These are phyloP conservation scores for Aix galericulata DNA, from an alignment of 2,113 vertebrate genomes.

Conservation along the genomic window DNA sequence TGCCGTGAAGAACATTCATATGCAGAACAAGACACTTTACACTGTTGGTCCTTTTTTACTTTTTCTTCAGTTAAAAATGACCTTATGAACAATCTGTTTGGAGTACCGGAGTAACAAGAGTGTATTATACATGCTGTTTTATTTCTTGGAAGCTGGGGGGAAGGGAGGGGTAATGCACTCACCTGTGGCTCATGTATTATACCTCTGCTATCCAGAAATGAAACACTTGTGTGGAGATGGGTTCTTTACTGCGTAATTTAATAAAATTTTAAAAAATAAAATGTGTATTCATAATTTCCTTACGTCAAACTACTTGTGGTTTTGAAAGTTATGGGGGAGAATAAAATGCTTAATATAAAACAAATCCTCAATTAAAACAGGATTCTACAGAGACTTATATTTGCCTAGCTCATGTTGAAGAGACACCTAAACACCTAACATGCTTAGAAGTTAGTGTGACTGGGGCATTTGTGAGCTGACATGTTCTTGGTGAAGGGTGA, in stretches of 20 bases:
- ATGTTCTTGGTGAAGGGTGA: neutral
- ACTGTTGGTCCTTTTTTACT: slow-evolving; percentile 35
- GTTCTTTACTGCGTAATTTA: slow-evolving; percentile 73
- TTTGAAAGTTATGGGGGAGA: neutral
- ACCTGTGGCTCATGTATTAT: slow-evolving; percentile 72
- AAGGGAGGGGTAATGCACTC: slow-evolving; percentile 47
- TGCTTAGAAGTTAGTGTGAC: neutral
- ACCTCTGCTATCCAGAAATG: slow-evolving; percentile 75
- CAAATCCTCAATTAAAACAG: neutral
- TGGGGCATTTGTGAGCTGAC: neutral
- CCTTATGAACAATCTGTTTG: slow-evolving; percentile 58
- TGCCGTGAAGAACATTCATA: slow-evolving; percentile 3
- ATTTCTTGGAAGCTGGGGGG: slow-evolving; percentile 70
- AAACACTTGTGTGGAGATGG: slow-evolving; percentile 72
- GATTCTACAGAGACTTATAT: neutral
- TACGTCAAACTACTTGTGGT: neutral
- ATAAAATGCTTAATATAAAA: neutral
- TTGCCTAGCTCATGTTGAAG: neutral
- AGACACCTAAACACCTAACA: neutral
- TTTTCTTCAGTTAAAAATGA: slow-evolving; percentile 60
- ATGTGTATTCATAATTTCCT: slow-evolving; percentile 7
- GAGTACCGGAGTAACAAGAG: slow-evolving; percentile 61
- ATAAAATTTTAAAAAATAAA: slow-evolving; percentile 58
- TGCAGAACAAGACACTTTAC: slow-evolving; percentile 45
- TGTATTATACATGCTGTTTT: slow-evolving; percentile 73